Conservation (phyloP, 2,888 invertebrate species). For the Aphelenchoides bicaudatus region DNA sequence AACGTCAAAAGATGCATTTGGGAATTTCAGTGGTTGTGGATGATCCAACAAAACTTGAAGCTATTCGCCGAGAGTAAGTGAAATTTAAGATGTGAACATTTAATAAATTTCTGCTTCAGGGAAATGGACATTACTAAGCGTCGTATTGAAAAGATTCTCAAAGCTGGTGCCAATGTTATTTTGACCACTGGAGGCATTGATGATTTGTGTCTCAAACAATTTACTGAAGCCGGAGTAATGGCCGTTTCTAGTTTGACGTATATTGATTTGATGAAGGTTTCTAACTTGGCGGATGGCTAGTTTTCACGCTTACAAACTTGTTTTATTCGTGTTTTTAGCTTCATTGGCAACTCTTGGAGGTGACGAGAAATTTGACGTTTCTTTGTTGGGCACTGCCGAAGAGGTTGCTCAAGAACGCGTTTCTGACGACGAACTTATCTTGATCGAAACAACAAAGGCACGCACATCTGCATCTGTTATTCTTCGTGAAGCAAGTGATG, state of each 20-base stretch:
- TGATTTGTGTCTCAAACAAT: constrained; percentile 96
- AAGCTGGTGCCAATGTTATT: constrained; percentile 90
- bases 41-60: constrained; percentile 90
- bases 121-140: constrained; percentile 97
- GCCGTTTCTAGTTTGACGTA: constrained; percentile 93
- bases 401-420: constrained; percentile 79
- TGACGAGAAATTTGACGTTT: constrained; percentile 89
- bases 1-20: constrained; percentile 99
- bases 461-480: constrained; percentile 92
- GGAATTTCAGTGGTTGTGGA: constrained; percentile 75
- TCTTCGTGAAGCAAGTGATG: constrained; percentile 92
- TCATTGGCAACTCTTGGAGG: constrained; percentile 98
- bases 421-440: constrained; percentile 93
- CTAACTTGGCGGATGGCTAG: constrained; percentile 94
- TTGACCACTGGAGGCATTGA: constrained; percentile 92
- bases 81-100: background rate
- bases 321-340: constrained; percentile 72
- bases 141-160: constrained; percentile 86
- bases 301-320: too few relatives aligned
- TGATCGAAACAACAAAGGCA: constrained; percentile 81
- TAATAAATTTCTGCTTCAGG: constrained; percentile 62
- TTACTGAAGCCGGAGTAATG: constrained; percentile 94
- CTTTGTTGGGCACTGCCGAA: constrained; percentile 82
- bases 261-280: constrained; percentile 89
- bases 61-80: constrained; percentile 74